Conservation (phyloP, 2,888 invertebrate genomes). For the Carpatolechia fugitivella region DNA sequence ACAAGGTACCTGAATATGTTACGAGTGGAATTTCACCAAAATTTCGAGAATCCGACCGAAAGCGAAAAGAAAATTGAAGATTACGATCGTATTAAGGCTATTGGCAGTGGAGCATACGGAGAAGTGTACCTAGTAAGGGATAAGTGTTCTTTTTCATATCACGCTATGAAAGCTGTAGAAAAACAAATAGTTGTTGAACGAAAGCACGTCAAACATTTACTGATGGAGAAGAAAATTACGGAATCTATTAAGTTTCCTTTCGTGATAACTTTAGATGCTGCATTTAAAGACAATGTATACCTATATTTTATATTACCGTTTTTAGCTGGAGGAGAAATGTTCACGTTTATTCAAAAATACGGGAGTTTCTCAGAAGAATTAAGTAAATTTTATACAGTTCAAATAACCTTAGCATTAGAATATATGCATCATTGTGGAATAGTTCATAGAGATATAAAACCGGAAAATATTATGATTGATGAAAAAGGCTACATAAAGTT, state of each 20-base stretch:
- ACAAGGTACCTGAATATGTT: constrained; percentile 55
- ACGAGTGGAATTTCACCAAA: constrained; percentile 54
- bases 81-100: constrained; percentile 85
- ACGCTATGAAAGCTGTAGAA: constrained; percentile 93
- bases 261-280: constrained; percentile 86
- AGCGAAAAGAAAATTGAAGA: constrained; percentile 63
- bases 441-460: constrained; percentile 93
- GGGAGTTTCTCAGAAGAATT: constrained; percentile 84
- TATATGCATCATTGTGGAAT: constrained; percentile 92
- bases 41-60: constrained; percentile 32
- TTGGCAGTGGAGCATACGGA: constrained; percentile 95
- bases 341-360: constrained; percentile 83
- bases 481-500: constrained; percentile 87
- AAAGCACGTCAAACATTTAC: constrained; percentile 92
- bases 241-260: constrained; percentile 92
- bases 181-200: constrained; percentile 92
- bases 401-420: constrained; percentile 92
- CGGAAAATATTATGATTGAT: constrained; percentile 92
- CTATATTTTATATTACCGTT: constrained; percentile 92
- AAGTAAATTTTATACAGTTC: constrained; percentile 92
- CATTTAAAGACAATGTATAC: constrained; percentile 91
- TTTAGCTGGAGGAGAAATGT: constrained; percentile 91
- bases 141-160: constrained; percentile 81
- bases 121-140: constrained; percentile 87
- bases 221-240: constrained; percentile 92